Base-by-base conservation (phyloP, 2,888 invertebrate genomes). In the Crocallis elinguaria region DNA sequence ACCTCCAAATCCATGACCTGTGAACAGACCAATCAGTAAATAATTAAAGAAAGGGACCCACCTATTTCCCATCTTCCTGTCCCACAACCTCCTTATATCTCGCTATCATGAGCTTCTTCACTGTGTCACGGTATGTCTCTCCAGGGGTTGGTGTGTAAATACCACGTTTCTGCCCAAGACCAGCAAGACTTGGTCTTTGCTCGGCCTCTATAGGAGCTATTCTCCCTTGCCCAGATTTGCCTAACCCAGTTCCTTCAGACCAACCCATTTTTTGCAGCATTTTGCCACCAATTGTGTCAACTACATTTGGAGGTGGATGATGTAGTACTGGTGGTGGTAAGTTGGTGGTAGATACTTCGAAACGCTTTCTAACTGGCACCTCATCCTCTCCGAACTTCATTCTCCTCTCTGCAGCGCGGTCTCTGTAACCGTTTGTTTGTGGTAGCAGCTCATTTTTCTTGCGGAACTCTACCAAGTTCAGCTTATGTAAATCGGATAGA, bases 211-310 rank as follows among this genome's bases (percentile, higher is more conserved):
- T 97, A 38, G 98, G 98, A 45, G 96, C 96, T 16, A 97, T 97
- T 69, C 98, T 92, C 9, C 98, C 99, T 85, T 99, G 99, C 77
- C 98, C 98, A 45, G 94, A 93, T 79, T 96, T 97, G 0, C 99
- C 99, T 14, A 99, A 90, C 0, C 99, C 99, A 90, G 97, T 95
- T 0, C 99, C 99, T 79, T 98, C 98, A 4, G 96, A 96, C 99
- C 99, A 99, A 3, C 99, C 99, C 99, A 99, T 99, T 87, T 98
- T 98, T 84, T 99, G 98, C 60, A 99, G 84, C 82, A 99, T 92
- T 77, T 97, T 96, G 77, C 96, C 99, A 5, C 99, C 99, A 53
- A 99, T 97, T 69, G 98, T 98, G 66, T 97, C 98, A 0, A 96
- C 94, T 0, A 67, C 97, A 92, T 72, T 98, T 93, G 55, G 96